These are phyloP conservation scores for Cyclopterus lumpus DNA, from an alignment of 2,797 vertebrate species.

Conservation along the genomic window DNA sequence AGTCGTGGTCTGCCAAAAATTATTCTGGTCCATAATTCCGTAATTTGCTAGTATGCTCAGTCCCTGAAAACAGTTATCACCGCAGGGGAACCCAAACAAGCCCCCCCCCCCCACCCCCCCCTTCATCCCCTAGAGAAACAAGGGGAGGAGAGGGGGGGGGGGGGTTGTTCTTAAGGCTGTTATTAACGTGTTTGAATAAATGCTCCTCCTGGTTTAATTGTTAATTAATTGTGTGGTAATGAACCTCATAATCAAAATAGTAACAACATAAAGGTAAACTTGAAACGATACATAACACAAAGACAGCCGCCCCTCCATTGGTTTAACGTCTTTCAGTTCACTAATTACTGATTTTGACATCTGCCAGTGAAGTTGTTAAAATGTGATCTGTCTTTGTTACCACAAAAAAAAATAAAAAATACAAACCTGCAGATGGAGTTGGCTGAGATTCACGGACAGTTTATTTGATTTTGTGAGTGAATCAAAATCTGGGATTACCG, in stretches of 20 bases:
- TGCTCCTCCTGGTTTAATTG: too few relatives aligned
- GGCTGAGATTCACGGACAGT: neutral
- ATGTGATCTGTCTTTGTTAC: neutral
- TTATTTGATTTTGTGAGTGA: neutral
- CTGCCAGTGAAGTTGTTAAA: neutral
- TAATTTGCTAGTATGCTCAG: slow-evolving; percentile 36
- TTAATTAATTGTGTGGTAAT: neutral
- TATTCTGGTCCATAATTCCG: slow-evolving; percentile 20
- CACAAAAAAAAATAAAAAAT: neutral
- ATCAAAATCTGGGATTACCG: slow-evolving; percentile 21
- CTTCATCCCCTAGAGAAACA: too few relatives aligned
- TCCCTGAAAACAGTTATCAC: slow-evolving; percentile 29
- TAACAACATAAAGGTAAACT: too few relatives aligned
- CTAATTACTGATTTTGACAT: neutral
- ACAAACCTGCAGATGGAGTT: neutral
- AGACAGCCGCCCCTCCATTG: neutral
- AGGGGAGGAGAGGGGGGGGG: too few relatives aligned
- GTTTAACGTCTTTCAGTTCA: neutral
- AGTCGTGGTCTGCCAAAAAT: slow-evolving; percentile 11
- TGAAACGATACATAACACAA: neutral
- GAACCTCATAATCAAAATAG: neutral
- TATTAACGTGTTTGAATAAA: neutral
- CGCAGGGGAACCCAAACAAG: slow-evolving; percentile 47
- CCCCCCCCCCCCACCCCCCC: neutral
- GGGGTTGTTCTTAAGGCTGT: neutral